Conservation (phyloP, 2,797 vertebrate species). For the Decapterus maruadsi region DNA sequence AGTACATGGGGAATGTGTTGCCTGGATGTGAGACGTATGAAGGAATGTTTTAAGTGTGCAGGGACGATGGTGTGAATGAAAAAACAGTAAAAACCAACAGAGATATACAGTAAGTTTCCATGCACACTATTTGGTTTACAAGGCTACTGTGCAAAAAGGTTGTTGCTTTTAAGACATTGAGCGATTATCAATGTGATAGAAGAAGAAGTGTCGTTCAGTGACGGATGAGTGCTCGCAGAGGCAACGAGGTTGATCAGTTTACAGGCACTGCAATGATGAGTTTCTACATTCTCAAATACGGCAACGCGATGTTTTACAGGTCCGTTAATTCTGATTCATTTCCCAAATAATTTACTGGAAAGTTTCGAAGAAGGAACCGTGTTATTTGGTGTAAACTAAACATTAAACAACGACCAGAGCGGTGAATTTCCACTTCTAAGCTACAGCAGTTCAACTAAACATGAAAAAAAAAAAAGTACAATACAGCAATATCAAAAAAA, state of each 20-base stretch:
- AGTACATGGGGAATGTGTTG: constrained; percentile 70
- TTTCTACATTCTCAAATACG: constrained; percentile 55
- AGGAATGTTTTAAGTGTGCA: constrained; percentile 80
- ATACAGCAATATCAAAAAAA: background rate
- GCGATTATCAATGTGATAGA: constrained; percentile 44
- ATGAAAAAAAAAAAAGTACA: background rate
- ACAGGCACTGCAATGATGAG: constrained; percentile 75
- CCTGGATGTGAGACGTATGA: constrained; percentile 52
- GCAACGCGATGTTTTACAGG: constrained; percentile 13
- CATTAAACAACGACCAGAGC: no score
- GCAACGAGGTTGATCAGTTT: constrained; percentile 62
- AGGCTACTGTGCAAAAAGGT: constrained; percentile 73
- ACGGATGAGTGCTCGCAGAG: constrained; percentile 52
- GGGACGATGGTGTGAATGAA: constrained; percentile 25
- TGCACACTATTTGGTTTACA: constrained; percentile 71
- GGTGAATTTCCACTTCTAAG: no score
- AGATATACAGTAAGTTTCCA: constrained; percentile 48
- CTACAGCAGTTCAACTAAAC: background rate
- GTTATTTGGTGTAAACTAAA: background rate
- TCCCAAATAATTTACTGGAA: background rate
- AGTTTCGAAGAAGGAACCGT: background rate
- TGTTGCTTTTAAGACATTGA: constrained; percentile 61
- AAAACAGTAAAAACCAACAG: constrained; percentile 10
- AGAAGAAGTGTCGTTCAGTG: constrained; percentile 37
- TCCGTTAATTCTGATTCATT: background rate